Evolutionary conservation across 1,140 invertebrate genomes (phyloP), one percentile per base, ranked within the genome.

Genomic region (Sinonovacula constricta): DNA sequence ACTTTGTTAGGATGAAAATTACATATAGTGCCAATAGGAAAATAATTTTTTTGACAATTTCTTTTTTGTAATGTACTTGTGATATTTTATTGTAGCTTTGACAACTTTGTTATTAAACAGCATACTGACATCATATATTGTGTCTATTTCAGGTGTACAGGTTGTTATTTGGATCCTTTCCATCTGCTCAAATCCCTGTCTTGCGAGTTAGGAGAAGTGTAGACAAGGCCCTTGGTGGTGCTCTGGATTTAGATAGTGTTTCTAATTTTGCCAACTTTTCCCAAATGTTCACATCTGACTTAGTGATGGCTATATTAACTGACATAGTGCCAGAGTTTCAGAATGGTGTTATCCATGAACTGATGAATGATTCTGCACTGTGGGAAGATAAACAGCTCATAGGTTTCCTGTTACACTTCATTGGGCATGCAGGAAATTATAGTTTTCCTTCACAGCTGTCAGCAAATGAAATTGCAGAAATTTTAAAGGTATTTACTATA

Each of bases 81-180:
- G n/a, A n/a, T n/a, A n/a, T n/a, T n/a, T n/a, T n/a, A n/a, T n/a
- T n/a, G n/a, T n/a, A n/a, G n/a, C n/a, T n/a, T n/a, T n/a, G n/a
- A n/a, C n/a, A n/a, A n/a, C n/a, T n/a, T n/a, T n/a, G n/a, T n/a
- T n/a, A n/a, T n/a, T n/a, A n/a, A n/a, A n/a, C n/a, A n/a, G n/a
- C n/a, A n/a, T n/a, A n/a, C n/a, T n/a, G n/a, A n/a, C n/a, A n/a
- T n/a, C n/a, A n/a, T n/a, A n/a, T n/a, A n/a, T n/a, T n/a, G n/a
- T n/a, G n/a, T n/a, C n/a, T n/a, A n/a, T n/a, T 74, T 5, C 76
- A 87, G 86, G 57, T 85, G 12, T 85, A 87, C 56, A 71, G 67
- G 54, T 79, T 81, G 30, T 54, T 87, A 33, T 85, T 85, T 79
- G 86, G 84, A 54, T 70, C 75, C 28, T 66, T 79, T 57, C 49